These are phyloP conservation scores for Monochamus saltuarius DNA, from an alignment of 1,140 invertebrate species.

Conservation along the genomic window DNA sequence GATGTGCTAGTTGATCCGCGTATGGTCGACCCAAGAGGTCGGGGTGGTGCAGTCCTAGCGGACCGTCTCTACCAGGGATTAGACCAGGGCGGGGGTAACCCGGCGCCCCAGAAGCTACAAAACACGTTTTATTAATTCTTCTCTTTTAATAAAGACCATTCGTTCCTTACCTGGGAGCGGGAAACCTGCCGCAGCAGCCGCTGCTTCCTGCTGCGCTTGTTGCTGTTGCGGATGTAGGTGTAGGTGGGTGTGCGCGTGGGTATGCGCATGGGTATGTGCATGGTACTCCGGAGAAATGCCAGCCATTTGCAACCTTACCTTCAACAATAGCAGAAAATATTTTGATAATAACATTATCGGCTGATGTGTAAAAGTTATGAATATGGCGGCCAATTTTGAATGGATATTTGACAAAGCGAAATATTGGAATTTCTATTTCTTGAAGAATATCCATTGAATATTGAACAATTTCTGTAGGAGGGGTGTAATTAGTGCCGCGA, in stretches of 20 bases:
- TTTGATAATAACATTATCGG: conserved; percentile 26
- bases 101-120: conserved; percentile 57
- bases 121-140: background rate
- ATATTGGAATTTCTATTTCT: too few relatives aligned
- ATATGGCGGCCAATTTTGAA: too few relatives aligned
- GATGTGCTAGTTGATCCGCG: conserved; percentile 80
- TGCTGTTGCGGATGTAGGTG: conserved; percentile 85
- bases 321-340: conserved; percentile 32
- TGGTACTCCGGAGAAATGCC: conserved; percentile 79
- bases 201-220: conserved; percentile 67
- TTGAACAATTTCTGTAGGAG: too few relatives aligned
- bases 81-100: conserved; percentile 65
- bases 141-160: background rate
- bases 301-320: conserved; percentile 81
- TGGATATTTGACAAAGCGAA: too few relatives aligned
- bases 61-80: conserved; percentile 61
- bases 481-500: too few relatives aligned
- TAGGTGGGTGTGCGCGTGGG: conserved; percentile 88
- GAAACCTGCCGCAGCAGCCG: conserved; percentile 62
- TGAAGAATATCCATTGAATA: too few relatives aligned
- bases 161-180: conserved; percentile 59
- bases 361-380: background rate
- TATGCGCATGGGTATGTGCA: conserved; percentile 81
- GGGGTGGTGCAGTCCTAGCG: conserved; percentile 65
- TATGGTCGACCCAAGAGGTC: conserved; percentile 78